Evolutionary conservation across 35 echinoderm and acorn worm species (phyloP), one percentile per base, ranked within the genome.

Genomic region (Holothuria glaberrima): DNA sequence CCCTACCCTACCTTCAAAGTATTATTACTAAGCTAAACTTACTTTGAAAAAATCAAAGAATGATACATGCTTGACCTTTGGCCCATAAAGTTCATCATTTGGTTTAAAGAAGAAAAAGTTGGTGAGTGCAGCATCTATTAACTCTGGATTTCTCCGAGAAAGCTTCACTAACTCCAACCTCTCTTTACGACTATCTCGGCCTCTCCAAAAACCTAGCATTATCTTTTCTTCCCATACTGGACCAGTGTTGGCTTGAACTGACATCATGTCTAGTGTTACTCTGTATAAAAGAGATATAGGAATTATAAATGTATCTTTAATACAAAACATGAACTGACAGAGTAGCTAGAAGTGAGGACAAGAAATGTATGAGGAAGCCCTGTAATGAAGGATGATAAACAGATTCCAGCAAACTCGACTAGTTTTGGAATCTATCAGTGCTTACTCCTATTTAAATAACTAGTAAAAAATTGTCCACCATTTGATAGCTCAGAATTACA

Each of bases 21-120:
- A 54, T 14, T 12, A 54, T 54, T 54, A 5, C 10, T 4, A 4
- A 20, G 26, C 24, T 21, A 30, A 9, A 77, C 87, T 90, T 72
- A 98, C 97, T 75, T 99, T 99, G 59, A 99, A 99, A 67, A 99
- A 95, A 74, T 95, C 97, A 93, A 95, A 99, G 93, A 99, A 98
- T 41, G 93, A 99, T 31, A 99, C 84, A 58, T 99, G 97, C 48
- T 92, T 88, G 59, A 94, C 93, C 62, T 99, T 99, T n/a, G 93
- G 97, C 6, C 97, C 97, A 86, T 95, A 98, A 6, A 90, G 59
- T 58, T 87, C 93, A 56, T 94, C 93, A 22, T 99, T 89, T 31
- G 88, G 66, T 30, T 86, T 60, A 68, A 94, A 94, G 82, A 99
- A 92, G 60, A 99, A 92, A 66, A 95, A 99, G 65, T 98, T 98